Evolutionary conservation across 2,797 vertebrate species (phyloP), one percentile per base, ranked within the genome.

Genomic region (Benthosema pterotum): DNA sequence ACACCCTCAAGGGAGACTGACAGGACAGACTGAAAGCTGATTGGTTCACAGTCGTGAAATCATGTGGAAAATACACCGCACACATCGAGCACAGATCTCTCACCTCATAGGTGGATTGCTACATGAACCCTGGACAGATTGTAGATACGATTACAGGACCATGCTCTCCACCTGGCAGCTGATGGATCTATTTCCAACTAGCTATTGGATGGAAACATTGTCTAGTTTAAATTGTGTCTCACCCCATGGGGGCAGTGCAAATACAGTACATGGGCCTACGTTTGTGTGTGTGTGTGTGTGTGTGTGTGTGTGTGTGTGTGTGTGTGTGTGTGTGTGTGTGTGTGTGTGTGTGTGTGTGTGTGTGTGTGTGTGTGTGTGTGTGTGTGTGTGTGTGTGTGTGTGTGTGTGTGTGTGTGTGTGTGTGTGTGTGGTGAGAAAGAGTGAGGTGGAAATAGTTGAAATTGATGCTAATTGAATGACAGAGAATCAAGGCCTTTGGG

Each of bases 381-480:
- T 79, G 49, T 11, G 45, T 65, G 28, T 71, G 52, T 65, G 8
- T 51, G 47, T 60, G 61, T 56, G 69, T 53, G 2, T 66, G 42
- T 65, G 74, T 55, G 57, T 25, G 16, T 71, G 60, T 17, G 55
- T n/a, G n/a, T 69, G 68, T 74, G 63, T 78, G 25, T 59, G 5
- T 77, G 70, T 67, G 17, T n/a, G n/a, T n/a, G 18, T 66, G 42
- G 13, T 46, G 43, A 19, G n/a, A 42, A 22, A 43, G 46, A 50
- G 48, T 60, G 57, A 77, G 68, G 79, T 67, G 65, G 59, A 57
- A 32, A 38, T 68, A 82, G 84, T 80, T 90, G 89, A 88, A 85
- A 86, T 87, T 89, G 86, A 74, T 73, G 77, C 70, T 89, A 85
- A 89, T 86, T 89, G 89, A 79, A 84, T 72, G 65, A 79, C 50